Base-by-base conservation (phyloP, 2,113 vertebrate species). In the Triplophysa dalaica region DNA sequence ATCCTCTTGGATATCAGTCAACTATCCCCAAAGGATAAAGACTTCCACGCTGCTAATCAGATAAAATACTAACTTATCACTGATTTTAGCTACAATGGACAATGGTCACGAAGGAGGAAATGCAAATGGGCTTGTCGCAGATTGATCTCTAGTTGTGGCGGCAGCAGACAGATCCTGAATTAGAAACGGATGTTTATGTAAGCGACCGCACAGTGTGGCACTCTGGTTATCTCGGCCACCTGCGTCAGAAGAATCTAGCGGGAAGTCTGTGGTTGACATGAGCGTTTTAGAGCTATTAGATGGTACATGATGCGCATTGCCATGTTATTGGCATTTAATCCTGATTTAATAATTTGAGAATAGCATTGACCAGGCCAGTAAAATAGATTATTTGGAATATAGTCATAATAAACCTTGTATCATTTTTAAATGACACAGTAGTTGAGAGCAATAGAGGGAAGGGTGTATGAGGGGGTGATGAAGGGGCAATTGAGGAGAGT, bases 71-170 rank as follows among this genome's bases (percentile, higher is more conserved):
- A 22, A 60, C 70, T 87, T 87, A 90, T 90, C 87, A 78, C 43
- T 76, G 24, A 14, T 63, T 43, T n/a, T 45, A 17, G 83, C 68
- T 50, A 90, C 86, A 90, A 89, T 85, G 81, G 77, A 90, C 85
- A 86, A 87, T 87, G 76, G 81, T 86, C 87, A 84, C 75, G 66
- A 78, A 90, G 82, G 83, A 86, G 89, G 87, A 90, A 83, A 91
- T 90, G 88, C 87, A 91, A 90, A 90, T 70, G 68, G 54, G 13
- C 80, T 26, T n/a, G 76, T 19, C 81, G 65, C 45, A 68, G 62
- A 70, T 33, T 26, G 22, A 65, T 79, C 58, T 62, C 16, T 60
- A 78, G 74, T 60, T 60, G 29, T 22, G 52, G 80, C 63, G 65
- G 63, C 74, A 65, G 12, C 1, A 43, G 74, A 84, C 77, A 79